Conservation (phyloP, 2,888 invertebrate genomes). For the Luffia ferchaultella region DNA sequence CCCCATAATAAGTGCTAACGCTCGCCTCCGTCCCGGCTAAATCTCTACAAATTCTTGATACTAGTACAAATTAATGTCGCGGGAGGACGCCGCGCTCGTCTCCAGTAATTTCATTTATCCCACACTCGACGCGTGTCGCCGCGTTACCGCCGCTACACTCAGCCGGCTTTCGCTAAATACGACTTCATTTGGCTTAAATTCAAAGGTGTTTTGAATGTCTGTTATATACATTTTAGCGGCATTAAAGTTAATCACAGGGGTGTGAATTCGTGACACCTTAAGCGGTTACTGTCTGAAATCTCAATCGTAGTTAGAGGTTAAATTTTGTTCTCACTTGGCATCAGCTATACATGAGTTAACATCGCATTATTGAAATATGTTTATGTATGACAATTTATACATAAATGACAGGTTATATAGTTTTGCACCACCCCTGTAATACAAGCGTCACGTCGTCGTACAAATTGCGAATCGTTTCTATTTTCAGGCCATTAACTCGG, state of each 20-base stretch:
- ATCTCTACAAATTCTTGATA: slow-evolving; percentile 66
- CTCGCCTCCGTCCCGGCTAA: slow-evolving; percentile 57
- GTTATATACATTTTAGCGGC: not conserved
- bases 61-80: slow-evolving; percentile 63
- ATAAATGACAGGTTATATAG: no score
- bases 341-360: no score
- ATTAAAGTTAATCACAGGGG: not conserved
- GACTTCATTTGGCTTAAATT: slow-evolving; percentile 2
- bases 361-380: no score
- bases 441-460: slow-evolving; percentile 20
- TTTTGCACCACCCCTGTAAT: not conserved
- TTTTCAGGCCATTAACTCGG: slow-evolving; percentile 61
- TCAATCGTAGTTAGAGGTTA: no score
- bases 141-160: slow-evolving; percentile 17
- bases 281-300: no score
- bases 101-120: slow-evolving; percentile 56
- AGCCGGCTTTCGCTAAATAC: slow-evolving; percentile 1
- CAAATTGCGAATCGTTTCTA: slow-evolving; percentile 57
- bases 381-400: no score
- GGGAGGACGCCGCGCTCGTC: slow-evolving; percentile 42
- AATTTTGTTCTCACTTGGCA: no score
- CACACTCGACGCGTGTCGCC: slow-evolving; percentile 32
- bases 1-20: slow-evolving; percentile 67
- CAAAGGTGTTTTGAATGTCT: not conserved
- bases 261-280: not conserved